Evolutionary conservation across 1,140 invertebrate genomes (phyloP).

Genomic region (Latrodectus geometricus): DNA sequence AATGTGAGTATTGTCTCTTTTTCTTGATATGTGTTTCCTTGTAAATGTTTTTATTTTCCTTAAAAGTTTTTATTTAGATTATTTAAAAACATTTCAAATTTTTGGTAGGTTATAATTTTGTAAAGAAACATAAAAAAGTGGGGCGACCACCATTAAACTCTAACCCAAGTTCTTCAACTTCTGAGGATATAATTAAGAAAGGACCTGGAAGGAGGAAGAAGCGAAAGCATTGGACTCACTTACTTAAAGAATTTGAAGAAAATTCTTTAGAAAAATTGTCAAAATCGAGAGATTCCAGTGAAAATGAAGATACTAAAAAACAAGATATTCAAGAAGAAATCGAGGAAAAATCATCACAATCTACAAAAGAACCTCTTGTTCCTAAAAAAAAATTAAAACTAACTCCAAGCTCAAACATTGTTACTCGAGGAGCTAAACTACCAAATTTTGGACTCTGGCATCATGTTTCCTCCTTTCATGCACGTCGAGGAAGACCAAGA

Average conservation of each 20-base stretch:
- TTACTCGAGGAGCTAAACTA: constrained; percentile 75
- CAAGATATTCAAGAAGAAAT: neutral
- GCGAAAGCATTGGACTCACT: constrained; percentile 42
- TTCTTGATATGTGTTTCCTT: no score
- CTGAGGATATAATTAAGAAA: constrained; percentile 20
- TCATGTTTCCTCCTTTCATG: constrained; percentile 23
- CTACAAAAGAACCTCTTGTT: neutral
- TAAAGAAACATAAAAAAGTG: constrained; percentile 48
- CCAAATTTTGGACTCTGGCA: constrained; percentile 72
- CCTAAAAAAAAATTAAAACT: constrained; percentile 63
- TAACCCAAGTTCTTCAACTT: neutral
- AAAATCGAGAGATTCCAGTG: constrained; percentile 27
- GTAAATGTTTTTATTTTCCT: neutral
- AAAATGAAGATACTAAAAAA: constrained; percentile 11
- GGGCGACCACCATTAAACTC: constrained; percentile 27
- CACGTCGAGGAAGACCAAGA: constrained; percentile 45
- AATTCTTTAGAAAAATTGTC: neutral
- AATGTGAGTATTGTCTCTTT: no score
- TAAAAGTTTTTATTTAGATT: neutral
- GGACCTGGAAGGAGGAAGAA: constrained; percentile 55
- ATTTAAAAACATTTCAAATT: constrained; percentile 10
- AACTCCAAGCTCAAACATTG: constrained; percentile 71
- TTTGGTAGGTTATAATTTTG: constrained; percentile 51
- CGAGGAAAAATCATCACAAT: neutral
- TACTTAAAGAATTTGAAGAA: neutral